Base-by-base conservation (phyloP, 1,140 invertebrate genomes). In the Teleogryllus occipitalis region DNA sequence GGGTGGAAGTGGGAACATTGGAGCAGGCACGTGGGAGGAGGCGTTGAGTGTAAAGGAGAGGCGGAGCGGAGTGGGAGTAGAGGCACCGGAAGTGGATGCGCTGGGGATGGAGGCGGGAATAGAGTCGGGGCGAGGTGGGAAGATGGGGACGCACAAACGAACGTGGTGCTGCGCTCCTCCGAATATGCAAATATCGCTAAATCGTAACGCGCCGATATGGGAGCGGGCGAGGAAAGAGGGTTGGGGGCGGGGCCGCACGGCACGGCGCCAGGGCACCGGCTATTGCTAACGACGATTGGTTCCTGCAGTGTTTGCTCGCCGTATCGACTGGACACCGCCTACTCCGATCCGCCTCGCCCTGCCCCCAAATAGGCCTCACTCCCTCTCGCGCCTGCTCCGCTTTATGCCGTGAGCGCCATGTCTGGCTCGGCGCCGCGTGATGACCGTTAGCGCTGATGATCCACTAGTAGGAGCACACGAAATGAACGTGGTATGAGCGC, bases 271-370 rank as follows among this genome's bases (percentile, higher is more conserved):
- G 54, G 54, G 54, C 18, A 7, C 54, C 54, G 18, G 54, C 54
- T 65, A 65, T 65, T 65, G 54, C 54, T 65, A 65, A 65, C 54
- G 54, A 65, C 54, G 54, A 65, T 65, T 65, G 54, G 54, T 65
- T 65, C 54, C 54, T 65, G 54, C 10, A 65, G 10, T 65, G 54
- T 65, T 65, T 65, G 54, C 54, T 65, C 54, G 54, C 54, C 54
- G 54, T 65, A 65, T 65, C 54, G 54, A 65, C 54, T 65, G 54
- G 54, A 65, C 54, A 65, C 0, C 54, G 54, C 54, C 10, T 18
- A 39, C 54, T 10, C 54, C 54, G 10, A 1, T 7, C 2, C 54
- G 54, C 18, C 54, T 10, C 54, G 10, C 54, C 2, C 54, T 7
- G 10, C 10, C 54, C 15, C 54, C 10, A 10, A 18, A 1, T 18